These are phyloP conservation scores for Saturnia japonica DNA, from an alignment of 2,888 invertebrate genomes.

Conservation along the genomic window DNA sequence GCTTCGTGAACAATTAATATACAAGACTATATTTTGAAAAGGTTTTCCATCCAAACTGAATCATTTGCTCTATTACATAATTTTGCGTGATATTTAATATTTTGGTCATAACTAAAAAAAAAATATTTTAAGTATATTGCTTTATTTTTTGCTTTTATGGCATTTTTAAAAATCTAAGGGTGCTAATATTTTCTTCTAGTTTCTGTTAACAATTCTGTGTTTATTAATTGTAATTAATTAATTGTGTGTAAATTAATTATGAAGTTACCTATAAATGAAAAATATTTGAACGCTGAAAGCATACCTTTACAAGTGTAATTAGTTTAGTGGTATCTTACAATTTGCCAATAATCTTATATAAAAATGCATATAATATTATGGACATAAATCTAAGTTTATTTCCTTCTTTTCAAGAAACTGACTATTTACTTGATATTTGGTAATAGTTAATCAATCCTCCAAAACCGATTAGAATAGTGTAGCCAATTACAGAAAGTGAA, in stretches of 20 bases:
- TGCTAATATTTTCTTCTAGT: background rate
- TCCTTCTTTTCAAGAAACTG: background rate
- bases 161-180: background rate
- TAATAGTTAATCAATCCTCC: background rate
- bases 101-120: background rate
- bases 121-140: background rate
- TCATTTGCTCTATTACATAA: background rate
- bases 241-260: background rate
- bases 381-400: background rate
- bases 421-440: background rate
- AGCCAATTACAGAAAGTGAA: background rate
- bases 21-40: constrained; percentile 3
- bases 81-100: background rate
- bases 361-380: no score
- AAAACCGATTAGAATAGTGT: background rate
- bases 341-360: no score
- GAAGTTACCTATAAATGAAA: background rate
- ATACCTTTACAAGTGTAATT: background rate
- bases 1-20: constrained; percentile 7
- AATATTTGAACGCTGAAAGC: no score
- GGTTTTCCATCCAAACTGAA: background rate
- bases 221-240: no score
- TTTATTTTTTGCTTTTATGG: background rate
- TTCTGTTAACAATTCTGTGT: background rate
- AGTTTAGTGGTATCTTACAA: background rate